These are phyloP conservation scores for Circaetus cinerascens DNA, from an alignment of 2,113 vertebrate genomes.

Conservation along the genomic window DNA sequence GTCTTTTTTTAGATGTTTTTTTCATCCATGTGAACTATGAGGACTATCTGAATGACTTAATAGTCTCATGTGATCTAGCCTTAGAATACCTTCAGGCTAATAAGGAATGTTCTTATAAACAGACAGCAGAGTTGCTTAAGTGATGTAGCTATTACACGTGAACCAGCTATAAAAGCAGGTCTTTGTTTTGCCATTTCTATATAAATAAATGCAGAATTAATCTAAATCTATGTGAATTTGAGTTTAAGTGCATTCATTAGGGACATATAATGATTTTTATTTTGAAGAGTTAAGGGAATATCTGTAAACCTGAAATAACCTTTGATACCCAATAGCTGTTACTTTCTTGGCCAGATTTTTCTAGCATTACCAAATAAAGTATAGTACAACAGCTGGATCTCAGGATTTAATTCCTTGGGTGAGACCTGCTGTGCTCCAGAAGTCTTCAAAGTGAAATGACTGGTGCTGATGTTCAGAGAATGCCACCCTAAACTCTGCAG, in stretches of 20 bases:
- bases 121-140: background rate
- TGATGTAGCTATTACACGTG: background rate
- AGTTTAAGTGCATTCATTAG: background rate
- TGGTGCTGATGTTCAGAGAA: background rate
- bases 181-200: background rate
- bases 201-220: background rate
- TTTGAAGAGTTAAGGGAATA: background rate
- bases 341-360: background rate
- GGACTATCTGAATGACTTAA: background rate
- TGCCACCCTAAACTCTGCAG: background rate
- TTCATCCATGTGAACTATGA: background rate
- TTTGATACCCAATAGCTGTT: background rate
- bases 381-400: background rate
- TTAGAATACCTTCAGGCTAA: background rate
- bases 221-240: background rate
- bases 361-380: background rate
- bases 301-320: background rate
- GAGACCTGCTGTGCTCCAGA: background rate
- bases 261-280: background rate
- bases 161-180: background rate
- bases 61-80: background rate
- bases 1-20: background rate
- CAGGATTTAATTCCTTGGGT: background rate
- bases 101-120: background rate
- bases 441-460: background rate